A percentile compares a stretch with the other conserved stretches of the same genome.
These are phyloP conservation scores for Zaprionus taronus DNA, from an alignment of 1,140 invertebrate species.

Conservation along the genomic window DNA sequence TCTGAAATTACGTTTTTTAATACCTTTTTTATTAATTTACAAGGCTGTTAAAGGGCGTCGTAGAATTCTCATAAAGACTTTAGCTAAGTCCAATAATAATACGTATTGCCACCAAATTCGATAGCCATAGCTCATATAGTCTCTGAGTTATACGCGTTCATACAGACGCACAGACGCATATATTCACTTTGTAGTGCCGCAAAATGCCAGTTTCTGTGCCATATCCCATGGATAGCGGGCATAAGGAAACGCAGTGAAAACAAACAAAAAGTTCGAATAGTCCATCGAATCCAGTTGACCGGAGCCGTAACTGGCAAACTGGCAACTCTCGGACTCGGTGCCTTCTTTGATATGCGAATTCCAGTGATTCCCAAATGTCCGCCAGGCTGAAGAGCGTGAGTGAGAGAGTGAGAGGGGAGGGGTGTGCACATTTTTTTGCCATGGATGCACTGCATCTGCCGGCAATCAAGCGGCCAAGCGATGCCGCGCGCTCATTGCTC, in stretches of 20 bases:
- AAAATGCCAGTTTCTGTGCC: too few relatives aligned
- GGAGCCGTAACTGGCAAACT: constrained; percentile 12
- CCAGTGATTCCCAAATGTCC: constrained; percentile 9
- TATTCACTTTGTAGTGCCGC: too few relatives aligned
- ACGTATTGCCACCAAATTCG: neutral
- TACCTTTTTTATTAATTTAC: too few relatives aligned
- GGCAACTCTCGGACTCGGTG: neutral
- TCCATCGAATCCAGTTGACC: constrained; percentile 1
- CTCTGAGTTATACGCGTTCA: neutral
- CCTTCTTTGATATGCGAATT: constrained; percentile 57
- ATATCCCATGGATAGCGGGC: too few relatives aligned
- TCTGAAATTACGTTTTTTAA: too few relatives aligned
- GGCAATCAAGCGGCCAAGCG: constrained; percentile 38
- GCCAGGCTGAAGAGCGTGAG: neutral
- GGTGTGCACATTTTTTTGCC: neutral
- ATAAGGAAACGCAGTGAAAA: neutral
- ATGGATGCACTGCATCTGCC: neutral
- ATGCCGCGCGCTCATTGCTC: constrained; percentile 38
- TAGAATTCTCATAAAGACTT: neutral
- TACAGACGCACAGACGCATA: neutral
- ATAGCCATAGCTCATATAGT: neutral
- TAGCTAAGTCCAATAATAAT: too few relatives aligned
- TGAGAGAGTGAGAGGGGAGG: too few relatives aligned
- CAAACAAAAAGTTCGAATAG: neutral
- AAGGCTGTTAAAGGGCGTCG: neutral